These are phyloP conservation scores for Watsonalla cultraria DNA, from an alignment of 2,888 invertebrate species.

Conservation along the genomic window DNA sequence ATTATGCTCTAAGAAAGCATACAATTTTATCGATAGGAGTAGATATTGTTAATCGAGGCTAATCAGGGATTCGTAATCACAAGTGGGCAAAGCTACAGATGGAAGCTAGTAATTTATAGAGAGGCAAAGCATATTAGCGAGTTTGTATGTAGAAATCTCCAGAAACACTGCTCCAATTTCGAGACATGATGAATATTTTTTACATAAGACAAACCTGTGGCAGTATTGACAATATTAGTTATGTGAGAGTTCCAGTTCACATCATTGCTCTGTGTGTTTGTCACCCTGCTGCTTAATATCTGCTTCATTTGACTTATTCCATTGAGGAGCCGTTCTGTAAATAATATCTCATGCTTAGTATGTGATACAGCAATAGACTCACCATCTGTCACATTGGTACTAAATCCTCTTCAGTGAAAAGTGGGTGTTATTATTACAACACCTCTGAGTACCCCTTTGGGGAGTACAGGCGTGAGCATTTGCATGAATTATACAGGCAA, in stretches of 20 bases:
- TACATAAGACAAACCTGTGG: slow-evolving; percentile 79
- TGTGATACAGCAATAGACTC: too few species aligned
- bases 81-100: too few species aligned
- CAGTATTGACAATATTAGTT: slow-evolving; percentile 82
- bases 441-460: too few species aligned
- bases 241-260: slow-evolving; percentile 84
- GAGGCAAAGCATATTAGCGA: background rate
- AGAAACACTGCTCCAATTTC: background rate
- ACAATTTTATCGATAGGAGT: too few species aligned
- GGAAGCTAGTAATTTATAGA: background rate
- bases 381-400: too few species aligned
- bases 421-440: too few species aligned
- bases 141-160: background rate
- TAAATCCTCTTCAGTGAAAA: too few species aligned
- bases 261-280: slow-evolving; percentile 70
- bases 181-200: background rate
- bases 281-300: slow-evolving; percentile 82
- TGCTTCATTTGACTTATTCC: slow-evolving; percentile 89
- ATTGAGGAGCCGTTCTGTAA: slow-evolving; percentile 86
- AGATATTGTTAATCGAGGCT: background rate
- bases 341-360: background rate
- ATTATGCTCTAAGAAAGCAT: background rate
- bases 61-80: too few species aligned
- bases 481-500: too few species aligned
- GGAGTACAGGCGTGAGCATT: too few species aligned